Conservation (phyloP, 2,113 vertebrate genomes). For the Myodes glareolus region DNA sequence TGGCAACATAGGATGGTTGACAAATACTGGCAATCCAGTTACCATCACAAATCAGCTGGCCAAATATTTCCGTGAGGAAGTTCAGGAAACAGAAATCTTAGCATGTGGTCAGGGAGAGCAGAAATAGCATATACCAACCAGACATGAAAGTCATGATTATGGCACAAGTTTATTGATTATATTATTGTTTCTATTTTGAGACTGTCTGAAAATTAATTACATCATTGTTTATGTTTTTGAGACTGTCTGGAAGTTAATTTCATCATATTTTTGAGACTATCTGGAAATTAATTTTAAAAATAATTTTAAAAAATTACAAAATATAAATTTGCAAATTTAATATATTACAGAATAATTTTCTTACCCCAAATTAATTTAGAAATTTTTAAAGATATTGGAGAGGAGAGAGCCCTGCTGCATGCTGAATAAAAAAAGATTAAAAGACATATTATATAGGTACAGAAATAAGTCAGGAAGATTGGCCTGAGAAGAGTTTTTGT, state of each 20-base stretch:
- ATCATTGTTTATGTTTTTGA: neutral
- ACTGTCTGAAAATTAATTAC: neutral
- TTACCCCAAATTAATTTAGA: neutral
- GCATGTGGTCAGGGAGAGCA: neutral
- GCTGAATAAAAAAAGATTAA: neutral
- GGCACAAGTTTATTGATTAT: neutral
- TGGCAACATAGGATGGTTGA: neutral
- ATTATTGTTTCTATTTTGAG: neutral
- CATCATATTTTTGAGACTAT: neutral
- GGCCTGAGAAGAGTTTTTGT: neutral
- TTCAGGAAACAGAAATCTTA: neutral
- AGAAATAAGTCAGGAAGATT: neutral
- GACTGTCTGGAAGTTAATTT: neutral
- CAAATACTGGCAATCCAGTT: neutral
- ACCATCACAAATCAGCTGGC: neutral
- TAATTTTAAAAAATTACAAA: neutral
- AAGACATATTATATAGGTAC: neutral
- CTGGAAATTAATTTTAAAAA: neutral
- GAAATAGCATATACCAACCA: neutral
- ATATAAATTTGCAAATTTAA: neutral
- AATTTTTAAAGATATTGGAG: neutral
- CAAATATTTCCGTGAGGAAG: neutral
- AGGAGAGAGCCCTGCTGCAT: neutral
- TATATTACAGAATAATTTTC: constrained; percentile 19
- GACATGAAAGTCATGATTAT: neutral